Evolutionary conservation across 2,797 vertebrate genomes (phyloP).

Genomic region (Amniataba percoides): DNA sequence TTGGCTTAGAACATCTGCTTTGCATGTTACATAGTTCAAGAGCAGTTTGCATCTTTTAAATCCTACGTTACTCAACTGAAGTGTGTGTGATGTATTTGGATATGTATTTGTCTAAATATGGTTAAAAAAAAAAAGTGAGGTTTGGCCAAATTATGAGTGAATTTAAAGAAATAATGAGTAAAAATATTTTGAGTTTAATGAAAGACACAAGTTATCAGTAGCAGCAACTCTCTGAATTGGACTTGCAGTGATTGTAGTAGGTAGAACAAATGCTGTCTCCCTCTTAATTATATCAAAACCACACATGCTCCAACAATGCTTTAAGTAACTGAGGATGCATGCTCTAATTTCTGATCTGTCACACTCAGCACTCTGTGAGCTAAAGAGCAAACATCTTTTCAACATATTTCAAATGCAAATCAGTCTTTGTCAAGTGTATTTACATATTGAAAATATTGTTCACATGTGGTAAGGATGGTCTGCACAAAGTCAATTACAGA

Average conservation of each 20-base stretch:
- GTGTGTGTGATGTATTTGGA: no score
- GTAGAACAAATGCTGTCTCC: neutral
- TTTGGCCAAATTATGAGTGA: neutral
- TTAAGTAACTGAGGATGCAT: neutral
- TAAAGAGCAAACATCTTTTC: conserved; percentile 10
- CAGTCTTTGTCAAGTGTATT: conserved; percentile 3
- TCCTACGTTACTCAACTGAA: neutral
- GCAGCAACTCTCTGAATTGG: neutral
- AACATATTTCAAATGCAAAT: conserved; percentile 12
- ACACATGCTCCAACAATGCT: neutral
- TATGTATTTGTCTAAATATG: no score
- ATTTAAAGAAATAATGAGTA: neutral
- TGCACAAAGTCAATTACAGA: neutral
- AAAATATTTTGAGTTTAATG: neutral
- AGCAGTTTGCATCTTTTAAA: conserved; percentile 28
- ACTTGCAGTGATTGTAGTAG: neutral
- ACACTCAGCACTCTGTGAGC: neutral
- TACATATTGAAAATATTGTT: conserved; percentile 4
- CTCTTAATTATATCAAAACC: neutral
- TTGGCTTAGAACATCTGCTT: conserved; percentile 49
- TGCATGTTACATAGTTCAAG: conserved; percentile 22
- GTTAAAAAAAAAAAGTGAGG: no score
- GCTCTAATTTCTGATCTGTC: neutral
- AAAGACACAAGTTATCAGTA: neutral
- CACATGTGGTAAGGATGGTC: conserved; percentile 10